Base-by-base conservation (phyloP, 2,113 vertebrate genomes). In the Mungos mungo region DNA sequence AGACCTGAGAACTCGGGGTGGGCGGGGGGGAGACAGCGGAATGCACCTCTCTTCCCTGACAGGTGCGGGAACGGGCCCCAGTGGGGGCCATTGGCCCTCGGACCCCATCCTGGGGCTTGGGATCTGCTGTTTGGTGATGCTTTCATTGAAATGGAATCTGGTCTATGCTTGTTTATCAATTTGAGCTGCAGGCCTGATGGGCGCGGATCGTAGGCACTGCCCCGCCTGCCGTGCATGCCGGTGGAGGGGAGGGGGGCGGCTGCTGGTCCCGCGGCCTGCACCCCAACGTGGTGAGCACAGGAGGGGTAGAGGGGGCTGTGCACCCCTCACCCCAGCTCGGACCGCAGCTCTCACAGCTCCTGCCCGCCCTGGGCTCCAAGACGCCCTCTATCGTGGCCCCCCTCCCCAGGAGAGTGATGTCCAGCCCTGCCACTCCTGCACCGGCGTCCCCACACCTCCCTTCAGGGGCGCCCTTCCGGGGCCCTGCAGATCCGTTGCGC, bases 1-100 rank as follows among this genome's bases (percentile, higher is more conserved):
- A 3, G n/a, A 29, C 45, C 72, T 3, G 1, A 7, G 33, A 31
- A 14, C 29, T 0, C 0, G 5, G 33, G n/a, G n/a, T n/a, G n/a
- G n/a, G n/a, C n/a, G n/a, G n/a, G n/a, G n/a, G n/a, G n/a, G 35
- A 25, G 9, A 7, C 18, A 2, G 52, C 3, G 8, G 50, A 7
- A n/a, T 21, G 27, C 14, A 7, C 29, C 52, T 35, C 63, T 63
- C 12, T 45, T 33, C 35, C 71, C 69, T 27, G 19, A 50, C 66
- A 14, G 66, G 93, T 41, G n/a, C 11, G 5, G 13, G 77, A 63
- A 11, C 27, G 0, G 2, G 50, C 63, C 77, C 33, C 5, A 33
- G 68, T 2, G 8, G 57, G 33, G 14, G 2, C 63, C 50, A 4
- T 14, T 11, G 7, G n/a, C 35, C 74, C 45, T 23, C 1, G 14